Evolutionary conservation across 2,113 vertebrate genomes (phyloP), one percentile per base, ranked within the genome.

Genomic region (Pseudorhombus dupliciocellatus): DNA sequence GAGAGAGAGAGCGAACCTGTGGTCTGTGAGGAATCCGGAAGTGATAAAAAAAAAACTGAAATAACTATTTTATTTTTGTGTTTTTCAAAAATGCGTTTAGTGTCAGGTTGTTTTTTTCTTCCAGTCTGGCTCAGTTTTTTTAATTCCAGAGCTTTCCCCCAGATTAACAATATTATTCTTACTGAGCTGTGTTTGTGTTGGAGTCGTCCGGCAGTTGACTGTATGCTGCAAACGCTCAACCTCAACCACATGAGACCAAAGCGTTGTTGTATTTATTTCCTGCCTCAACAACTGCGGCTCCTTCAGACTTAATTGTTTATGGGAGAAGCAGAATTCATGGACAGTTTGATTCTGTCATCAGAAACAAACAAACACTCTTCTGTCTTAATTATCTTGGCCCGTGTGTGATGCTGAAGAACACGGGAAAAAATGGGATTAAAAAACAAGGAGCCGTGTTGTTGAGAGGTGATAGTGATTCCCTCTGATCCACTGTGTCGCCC

Each of bases 161-260:
- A 73, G 73, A 87, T 88, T 74, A 66, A 83, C 65, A 77, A 8
- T 72, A 80, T 84, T 81, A 81, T 90, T 87, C 34, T 66, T 70
- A 21, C 73, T 64, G 30, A 63, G 63, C 67, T 37, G 20, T 68
- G 42, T 83, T 84, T 81, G 71, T 76, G 82, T 68, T 70, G 69
- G 20, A 50, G 46, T n/a, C 20, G 46, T 50, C 2, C 46, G n/a
- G 2, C 34, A 70, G 75, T 57, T 21, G 22, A 70, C 34, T 67
- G 20, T 40, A 66, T 4, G 9, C n/a, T n/a, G n/a, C 1, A 28
- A 66, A 73, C 14, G 31, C 60, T 42, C 54, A 50, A 54, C 21
- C 40, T 51, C 61, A 59, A 51, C 64, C 79, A 60, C 70, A 73
- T 37, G 71, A 81, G 79, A 69, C 22, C 22, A 0, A 12, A 56